These are phyloP conservation scores for Erinaceus europaeus DNA, from an alignment of 2,113 vertebrate genomes.

Conservation along the genomic window DNA sequence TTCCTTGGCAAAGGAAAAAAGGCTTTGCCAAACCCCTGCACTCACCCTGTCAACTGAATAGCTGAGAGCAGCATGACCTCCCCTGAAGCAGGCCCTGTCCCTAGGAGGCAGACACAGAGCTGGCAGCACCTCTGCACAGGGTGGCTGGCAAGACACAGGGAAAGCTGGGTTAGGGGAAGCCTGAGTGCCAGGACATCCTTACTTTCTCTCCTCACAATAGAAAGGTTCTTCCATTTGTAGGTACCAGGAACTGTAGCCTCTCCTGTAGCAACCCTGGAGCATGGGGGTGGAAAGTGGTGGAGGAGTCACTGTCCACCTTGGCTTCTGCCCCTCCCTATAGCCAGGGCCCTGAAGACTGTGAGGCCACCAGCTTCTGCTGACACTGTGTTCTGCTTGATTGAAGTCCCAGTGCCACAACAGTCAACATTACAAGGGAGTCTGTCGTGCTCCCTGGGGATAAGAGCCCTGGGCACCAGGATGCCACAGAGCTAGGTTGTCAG, in stretches of 20 bases:
- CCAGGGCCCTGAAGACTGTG: neutral
- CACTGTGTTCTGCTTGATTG: neutral
- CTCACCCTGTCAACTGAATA: no score
- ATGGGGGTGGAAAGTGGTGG: no score
- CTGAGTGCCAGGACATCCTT: accelerated
- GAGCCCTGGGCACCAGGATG: neutral
- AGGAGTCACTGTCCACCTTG: neutral
- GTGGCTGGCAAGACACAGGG: no score
- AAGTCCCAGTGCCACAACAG: neutral
- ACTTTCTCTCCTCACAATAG: neutral
- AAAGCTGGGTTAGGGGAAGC: no score
- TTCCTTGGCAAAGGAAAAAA: no score
- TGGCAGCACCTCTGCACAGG: no score
- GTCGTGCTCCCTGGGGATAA: neutral
- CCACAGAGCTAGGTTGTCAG: neutral
- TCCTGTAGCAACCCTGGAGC: no score
- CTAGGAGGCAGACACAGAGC: no score
- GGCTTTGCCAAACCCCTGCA: no score
- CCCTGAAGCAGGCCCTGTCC: no score
- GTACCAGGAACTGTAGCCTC: no score
- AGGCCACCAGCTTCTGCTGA: neutral
- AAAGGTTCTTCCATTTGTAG: neutral
- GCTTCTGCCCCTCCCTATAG: neutral
- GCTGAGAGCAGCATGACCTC: no score
- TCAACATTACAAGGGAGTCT: neutral